Evolutionary conservation across 2,113 vertebrate species (phyloP), one percentile per base, ranked within the genome.

Genomic region (Lepisosteus oculatus): DNA sequence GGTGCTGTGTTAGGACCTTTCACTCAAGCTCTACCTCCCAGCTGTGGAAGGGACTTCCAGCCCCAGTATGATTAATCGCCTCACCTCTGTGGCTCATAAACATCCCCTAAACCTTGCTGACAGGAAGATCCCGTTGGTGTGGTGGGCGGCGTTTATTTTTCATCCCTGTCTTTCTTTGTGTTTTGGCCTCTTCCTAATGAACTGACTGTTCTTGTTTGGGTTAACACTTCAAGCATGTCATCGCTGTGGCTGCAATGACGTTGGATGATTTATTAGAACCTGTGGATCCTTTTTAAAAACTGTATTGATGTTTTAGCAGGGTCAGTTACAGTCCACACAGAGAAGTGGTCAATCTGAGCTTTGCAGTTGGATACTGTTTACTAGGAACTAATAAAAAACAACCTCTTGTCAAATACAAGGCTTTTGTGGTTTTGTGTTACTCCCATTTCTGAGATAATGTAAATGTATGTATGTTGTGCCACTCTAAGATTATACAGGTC

Each of bases 101-200:
- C 66, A 67, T 67, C 54, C 47, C 45, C 8, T 11, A 66, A 47
- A 68, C 43, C 42, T 44, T 14, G 57, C 57, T 59, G 57, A 59
- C 57, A 6, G 57, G 9, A n/a, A 59, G n/a, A 59, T 15, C 4
- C 57, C 6, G 14, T 4, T 51, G n/a, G 57, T 29, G 29, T 8
- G 57, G 5, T 13, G 12, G 2, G n/a, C 14, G 2, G n/a, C 57
- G 14, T 59, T 59, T 65, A 42, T 56, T 56, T 61, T 59, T 11
- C 6, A 6, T 45, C 43, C 12, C 29, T 13, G 3, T 29, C 43
- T 41, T 13, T 15, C 42, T n/a, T 13, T 11, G 3, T 4, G 29
- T 51, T 44, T 13, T 44, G 43, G 43, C n/a, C 67, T 17, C 42
- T 57, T 8, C n/a, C 43, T 62, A 6, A 47, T n/a, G 62, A 57